Evolutionary conservation across 2,888 invertebrate species (phyloP).

Genomic region (Pinctada fucata): DNA sequence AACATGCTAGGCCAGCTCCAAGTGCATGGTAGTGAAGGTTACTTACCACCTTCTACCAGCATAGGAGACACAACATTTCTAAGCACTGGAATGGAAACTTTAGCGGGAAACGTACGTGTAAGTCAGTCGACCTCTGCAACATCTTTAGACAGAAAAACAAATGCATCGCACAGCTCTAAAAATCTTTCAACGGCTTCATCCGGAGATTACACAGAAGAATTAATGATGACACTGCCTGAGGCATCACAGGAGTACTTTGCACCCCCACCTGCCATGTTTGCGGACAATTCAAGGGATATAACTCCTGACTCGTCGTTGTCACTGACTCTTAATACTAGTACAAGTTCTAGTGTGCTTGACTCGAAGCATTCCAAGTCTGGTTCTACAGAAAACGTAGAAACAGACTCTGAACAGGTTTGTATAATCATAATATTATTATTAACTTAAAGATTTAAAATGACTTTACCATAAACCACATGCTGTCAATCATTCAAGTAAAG

Average conservation of each 20-base stretch:
- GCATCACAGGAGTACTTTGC: slow-evolving; percentile 51
- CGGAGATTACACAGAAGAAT: slow-evolving; percentile 22
- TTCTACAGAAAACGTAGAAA: slow-evolving; percentile 13
- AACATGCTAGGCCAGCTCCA: slow-evolving; percentile 57
- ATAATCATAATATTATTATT: neutral
- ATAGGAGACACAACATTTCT: neutral
- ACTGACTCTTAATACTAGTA: slow-evolving; percentile 8
- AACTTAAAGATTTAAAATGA: too few species aligned
- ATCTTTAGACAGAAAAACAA: neutral
- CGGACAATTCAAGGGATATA: slow-evolving; percentile 37
- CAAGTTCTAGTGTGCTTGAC: slow-evolving; percentile 3
- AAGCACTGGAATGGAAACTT: slow-evolving; percentile 20
- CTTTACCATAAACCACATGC: too few species aligned
- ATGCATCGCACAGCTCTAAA: neutral
- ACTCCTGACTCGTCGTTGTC: slow-evolving; percentile 20
- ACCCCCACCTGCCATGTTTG: slow-evolving; percentile 54
- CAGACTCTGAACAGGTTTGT: slow-evolving; percentile 20
- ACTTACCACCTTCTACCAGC: slow-evolving; percentile 12
- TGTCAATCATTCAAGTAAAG: too few species aligned
- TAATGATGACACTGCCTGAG: slow-evolving; percentile 33
- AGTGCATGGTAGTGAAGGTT: slow-evolving; percentile 43
- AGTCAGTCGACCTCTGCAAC: neutral
- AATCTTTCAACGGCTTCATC: neutral
- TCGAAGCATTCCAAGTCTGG: neutral
- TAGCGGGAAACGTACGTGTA: slow-evolving; percentile 25